Evolutionary conservation across 2,113 vertebrate species (phyloP).

Genomic region (Hiodon tergisus): DNA sequence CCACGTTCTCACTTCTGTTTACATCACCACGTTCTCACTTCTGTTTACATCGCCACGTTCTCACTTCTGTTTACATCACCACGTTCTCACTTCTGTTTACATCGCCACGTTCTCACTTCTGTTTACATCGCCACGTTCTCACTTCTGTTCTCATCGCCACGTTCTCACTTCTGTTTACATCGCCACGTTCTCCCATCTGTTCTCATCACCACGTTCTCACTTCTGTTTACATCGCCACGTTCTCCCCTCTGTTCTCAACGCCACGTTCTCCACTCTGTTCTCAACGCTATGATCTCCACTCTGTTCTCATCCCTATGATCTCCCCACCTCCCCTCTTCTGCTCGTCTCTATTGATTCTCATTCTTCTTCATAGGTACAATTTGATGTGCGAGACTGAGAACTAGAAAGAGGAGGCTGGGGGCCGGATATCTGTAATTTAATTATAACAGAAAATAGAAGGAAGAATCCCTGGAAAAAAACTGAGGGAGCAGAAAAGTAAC

Average conservation of each 20-base stretch:
- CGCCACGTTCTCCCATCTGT: no score
- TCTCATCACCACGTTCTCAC: no score
- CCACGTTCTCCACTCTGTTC: not conserved
- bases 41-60: no score
- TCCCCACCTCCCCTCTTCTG: not conserved
- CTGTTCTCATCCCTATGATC: not conserved
- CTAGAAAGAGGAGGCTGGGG: not conserved
- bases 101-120: no score
- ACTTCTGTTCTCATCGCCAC: no score
- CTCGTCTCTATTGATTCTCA: not conserved
- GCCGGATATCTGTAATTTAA: not conserved
- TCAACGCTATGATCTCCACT: constrained; percentile 2
- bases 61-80: no score
- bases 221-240: no score
- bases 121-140: no score
- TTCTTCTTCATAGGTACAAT: constrained; percentile 4
- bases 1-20: no score
- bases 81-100: no score
- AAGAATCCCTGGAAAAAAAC: not conserved
- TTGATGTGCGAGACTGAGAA: not conserved
- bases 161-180: no score
- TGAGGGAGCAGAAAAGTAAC: not conserved
- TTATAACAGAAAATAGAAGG: constrained; percentile 1
- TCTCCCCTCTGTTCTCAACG: not conserved
- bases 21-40: no score